phyloP scores from a whole-genome alignment of 2,888 invertebrate genomes.

The Agapostemon virescens region DNA sequence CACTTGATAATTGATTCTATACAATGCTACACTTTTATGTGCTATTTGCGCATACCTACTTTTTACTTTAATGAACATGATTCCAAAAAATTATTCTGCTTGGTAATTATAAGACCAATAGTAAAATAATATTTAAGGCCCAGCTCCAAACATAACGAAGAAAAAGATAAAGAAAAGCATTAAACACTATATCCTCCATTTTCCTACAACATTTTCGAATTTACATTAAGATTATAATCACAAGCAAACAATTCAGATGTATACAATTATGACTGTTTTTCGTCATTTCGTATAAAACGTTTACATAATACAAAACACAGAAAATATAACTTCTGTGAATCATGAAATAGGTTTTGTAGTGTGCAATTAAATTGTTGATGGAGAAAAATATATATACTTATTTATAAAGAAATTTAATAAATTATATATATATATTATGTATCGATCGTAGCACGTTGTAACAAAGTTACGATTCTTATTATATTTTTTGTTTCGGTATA shows the following conservation, averaged over 20 bases:
- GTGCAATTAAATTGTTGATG: constrained; percentile 7
- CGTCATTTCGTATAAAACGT: constrained; percentile 5
- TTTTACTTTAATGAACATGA: constrained; percentile 23
- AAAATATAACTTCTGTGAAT: neutral
- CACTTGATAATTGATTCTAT: constrained; percentile 13
- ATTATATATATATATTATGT: constrained; percentile 11
- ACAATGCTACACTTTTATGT: constrained; percentile 1
- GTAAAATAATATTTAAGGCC: constrained; percentile 45
- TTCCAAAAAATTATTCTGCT: constrained; percentile 27
- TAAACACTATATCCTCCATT: constrained; percentile 12
- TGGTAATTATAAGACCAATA: constrained; percentile 51
- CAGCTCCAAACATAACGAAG: constrained; percentile 40
- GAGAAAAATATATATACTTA: neutral
- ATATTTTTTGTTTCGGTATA: constrained; percentile 13
- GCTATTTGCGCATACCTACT: constrained; percentile 32
- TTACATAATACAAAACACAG: neutral
- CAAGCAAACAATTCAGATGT: constrained; percentile 8
- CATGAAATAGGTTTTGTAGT: neutral
- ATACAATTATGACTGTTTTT: neutral
- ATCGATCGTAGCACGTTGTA: constrained; percentile 12
- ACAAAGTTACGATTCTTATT: constrained; percentile 15
- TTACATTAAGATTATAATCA: constrained; percentile 6
- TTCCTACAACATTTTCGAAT: neutral
- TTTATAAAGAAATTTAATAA: neutral
- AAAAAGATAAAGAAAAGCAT: constrained; percentile 19